A percentile compares a stretch with the other conserved stretches of the same genome.
These are phyloP conservation scores for Tiliqua scincoides DNA, from an alignment of 2,113 vertebrate genomes.

Conservation along the genomic window DNA sequence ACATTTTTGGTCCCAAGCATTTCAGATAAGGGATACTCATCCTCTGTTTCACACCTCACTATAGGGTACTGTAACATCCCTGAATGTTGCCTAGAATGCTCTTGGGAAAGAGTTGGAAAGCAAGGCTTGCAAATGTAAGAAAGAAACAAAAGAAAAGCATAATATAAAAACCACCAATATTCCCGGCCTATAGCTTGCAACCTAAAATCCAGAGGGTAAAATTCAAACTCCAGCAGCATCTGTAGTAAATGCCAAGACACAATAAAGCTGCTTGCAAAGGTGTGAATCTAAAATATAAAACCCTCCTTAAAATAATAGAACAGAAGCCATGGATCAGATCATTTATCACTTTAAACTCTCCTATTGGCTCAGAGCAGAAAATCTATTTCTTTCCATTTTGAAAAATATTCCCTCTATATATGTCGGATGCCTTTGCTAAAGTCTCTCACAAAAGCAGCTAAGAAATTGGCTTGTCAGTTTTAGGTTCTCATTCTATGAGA, in stretches of 20 bases:
- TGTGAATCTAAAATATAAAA: constrained; percentile 35
- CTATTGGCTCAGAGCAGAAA: constrained; percentile 67
- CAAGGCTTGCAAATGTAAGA: neutral
- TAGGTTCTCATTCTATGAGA: constrained; percentile 37
- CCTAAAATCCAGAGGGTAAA: neutral
- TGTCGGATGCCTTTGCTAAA: constrained; percentile 66
- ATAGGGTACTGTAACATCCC: neutral
- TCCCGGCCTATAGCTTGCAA: neutral
- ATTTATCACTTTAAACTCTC: constrained; percentile 65
- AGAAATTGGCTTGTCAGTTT: constrained; percentile 70
- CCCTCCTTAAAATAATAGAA: constrained; percentile 33
- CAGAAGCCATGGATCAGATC: constrained; percentile 25
- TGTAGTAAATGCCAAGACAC: constrained; percentile 2
- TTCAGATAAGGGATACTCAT: no score
- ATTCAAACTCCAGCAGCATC: neutral
- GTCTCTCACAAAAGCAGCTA: constrained; percentile 71
- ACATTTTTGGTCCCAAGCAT: no score
- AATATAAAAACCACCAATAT: neutral
- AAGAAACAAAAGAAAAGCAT: neutral
- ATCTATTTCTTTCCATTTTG: constrained; percentile 79
- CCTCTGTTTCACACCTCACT: no score
- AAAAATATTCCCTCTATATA: constrained; percentile 74
- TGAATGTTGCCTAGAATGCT: neutral
- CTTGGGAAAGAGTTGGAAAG: neutral
- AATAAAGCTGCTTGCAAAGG: constrained; percentile 10